phyloP scores from a whole-genome alignment of 2,797 vertebrate species.

The Amblyopsis hoosieri region DNA sequence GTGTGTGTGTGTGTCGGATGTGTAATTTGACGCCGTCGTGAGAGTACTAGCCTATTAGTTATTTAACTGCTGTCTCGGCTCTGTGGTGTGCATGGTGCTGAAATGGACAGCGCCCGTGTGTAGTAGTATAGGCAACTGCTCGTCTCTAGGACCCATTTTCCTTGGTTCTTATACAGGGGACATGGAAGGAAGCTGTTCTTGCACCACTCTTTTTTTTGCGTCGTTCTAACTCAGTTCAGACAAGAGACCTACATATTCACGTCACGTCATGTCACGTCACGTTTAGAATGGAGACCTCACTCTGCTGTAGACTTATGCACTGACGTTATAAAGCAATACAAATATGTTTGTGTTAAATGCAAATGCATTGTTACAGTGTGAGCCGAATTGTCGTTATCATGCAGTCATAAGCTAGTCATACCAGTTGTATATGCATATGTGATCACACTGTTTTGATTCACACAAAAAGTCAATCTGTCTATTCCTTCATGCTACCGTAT shows the following conservation, averaged over 20 bases:
- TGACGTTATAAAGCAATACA: neutral
- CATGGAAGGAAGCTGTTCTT: neutral
- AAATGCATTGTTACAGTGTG: neutral
- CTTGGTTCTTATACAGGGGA: constrained; percentile 26
- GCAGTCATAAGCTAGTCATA: no score
- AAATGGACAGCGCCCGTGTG: constrained; percentile 75
- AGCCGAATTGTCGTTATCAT: no score
- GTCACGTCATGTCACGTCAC: no score
- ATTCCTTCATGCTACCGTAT: constrained; percentile 7
- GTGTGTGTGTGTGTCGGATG: constrained; percentile 1
- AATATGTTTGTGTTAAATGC: neutral
- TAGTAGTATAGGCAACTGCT: constrained; percentile 51
- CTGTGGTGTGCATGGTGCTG: constrained; percentile 63
- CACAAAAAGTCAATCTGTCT: neutral
- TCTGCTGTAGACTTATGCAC: neutral
- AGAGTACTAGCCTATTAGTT: constrained; percentile 3
- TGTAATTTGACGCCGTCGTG: constrained; percentile 1
- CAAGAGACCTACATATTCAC: neutral
- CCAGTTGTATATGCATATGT: no score
- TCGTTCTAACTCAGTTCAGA: neutral
- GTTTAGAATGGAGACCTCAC: neutral
- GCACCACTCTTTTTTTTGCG: neutral
- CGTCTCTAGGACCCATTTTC: constrained; percentile 72
- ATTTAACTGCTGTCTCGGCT: constrained; percentile 7
- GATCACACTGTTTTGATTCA: no score